Conservation (phyloP, 2,797 vertebrate genomes). For the Discoglossus pictus region DNA sequence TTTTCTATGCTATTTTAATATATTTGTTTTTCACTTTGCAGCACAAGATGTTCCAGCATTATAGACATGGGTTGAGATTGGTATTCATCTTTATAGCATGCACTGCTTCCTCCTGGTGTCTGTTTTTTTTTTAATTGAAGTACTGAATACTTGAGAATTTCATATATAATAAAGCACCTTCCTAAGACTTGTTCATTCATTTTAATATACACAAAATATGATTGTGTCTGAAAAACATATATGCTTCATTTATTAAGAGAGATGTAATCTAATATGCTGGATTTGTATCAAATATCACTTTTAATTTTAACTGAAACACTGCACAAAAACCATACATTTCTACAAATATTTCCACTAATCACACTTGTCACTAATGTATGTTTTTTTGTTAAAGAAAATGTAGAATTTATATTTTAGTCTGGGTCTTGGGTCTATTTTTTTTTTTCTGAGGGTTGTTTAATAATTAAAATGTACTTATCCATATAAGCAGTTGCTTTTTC, state of each 20-base stretch:
- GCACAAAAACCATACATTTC: slow-evolving; percentile 8
- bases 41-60: slow-evolving; percentile 45
- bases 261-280: slow-evolving; percentile 1
- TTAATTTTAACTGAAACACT: slow-evolving; percentile 13
- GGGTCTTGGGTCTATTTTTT: no score
- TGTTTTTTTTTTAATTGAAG: slow-evolving; percentile 42
- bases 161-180: slow-evolving; percentile 30
- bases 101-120: slow-evolving; percentile 25
- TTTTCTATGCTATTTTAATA: slow-evolving; percentile 42
- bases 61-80: slow-evolving; percentile 43
- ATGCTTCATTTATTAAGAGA: slow-evolving; percentile 11
- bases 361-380: no score
- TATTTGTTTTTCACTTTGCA: slow-evolving; percentile 41
- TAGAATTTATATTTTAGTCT: no score
- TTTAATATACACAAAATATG: slow-evolving; percentile 15
- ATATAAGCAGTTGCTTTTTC: no score
- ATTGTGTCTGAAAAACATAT: slow-evolving; percentile 18
- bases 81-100: slow-evolving; percentile 39
- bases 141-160: slow-evolving; percentile 41
- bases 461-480: no score
- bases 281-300: slow-evolving; percentile 17
- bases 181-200: slow-evolving; percentile 14
- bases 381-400: no score
- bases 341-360: slow-evolving; percentile 22
- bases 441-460: no score